Evolutionary conservation across 1,140 invertebrate species (phyloP), one percentile per base, ranked within the genome.

Genomic region (Scaptomyza montana): DNA sequence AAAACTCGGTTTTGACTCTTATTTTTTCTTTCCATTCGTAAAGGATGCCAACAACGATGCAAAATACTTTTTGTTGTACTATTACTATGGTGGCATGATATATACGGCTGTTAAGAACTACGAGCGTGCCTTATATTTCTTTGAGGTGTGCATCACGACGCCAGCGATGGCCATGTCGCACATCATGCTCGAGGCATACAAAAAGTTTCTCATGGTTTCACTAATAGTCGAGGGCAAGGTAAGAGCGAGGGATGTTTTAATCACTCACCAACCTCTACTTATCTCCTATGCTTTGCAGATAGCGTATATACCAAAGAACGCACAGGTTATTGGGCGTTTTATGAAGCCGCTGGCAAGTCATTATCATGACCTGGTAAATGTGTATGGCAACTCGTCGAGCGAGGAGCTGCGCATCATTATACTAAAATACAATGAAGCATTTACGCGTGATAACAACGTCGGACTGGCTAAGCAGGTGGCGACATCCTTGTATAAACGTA

Each of bases 51-150:
- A 95, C 55, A 95, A 95, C 72, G 98, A 97, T 93, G 97, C 98
- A 92, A 95, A 98, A 93, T 96, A 98, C 92, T 98, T 98, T 91
- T 93, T 99, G 43, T 93, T 98, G 0, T 99, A 98, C 92, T 99
- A 97, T 91, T 99, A 99, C 92, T 99, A 99, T 93, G 98, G 98
- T 51, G 98, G 98, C 54, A 98, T 99, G 96, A 98, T 99, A 77
- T 99, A 98, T 89, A 95, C 97, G 57, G 97, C 96, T 16, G 92
- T 99, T 51, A 98, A 98, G 91, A 97, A 98, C 87, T 98, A 96
- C 91, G 96, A 98, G 61, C 94, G 97, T 89, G 97, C 98, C 21
- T 93, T 99, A 43, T 99, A 98, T 92, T 98, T 98, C 92, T 98
- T 98, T 93, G 98, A 99, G 95, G 97, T 98, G 49, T 97, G 96